phyloP scores from a whole-genome alignment of 2,888 invertebrate genomes.

The Criorhina ranunculi region DNA sequence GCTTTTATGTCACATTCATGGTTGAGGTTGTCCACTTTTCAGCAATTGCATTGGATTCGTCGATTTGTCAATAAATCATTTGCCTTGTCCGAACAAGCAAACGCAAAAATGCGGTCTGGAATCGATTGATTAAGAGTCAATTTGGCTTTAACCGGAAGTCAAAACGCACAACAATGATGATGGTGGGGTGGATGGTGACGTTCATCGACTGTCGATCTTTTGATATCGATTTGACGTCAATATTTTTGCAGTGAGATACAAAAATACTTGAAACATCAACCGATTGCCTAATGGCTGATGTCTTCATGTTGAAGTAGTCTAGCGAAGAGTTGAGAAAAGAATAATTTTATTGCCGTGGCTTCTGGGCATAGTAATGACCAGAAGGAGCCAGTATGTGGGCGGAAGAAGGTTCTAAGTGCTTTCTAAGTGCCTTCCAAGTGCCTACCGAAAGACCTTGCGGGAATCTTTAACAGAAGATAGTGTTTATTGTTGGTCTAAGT shows the following conservation, averaged over 20 bases:
- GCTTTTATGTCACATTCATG: conserved; percentile 49
- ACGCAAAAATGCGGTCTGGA: background rate
- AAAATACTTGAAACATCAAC: background rate
- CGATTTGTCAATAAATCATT: conserved; percentile 10
- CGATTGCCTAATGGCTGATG: background rate
- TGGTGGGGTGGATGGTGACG: conserved; percentile 6
- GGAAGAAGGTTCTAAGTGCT: conserved; percentile 21
- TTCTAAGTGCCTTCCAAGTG: background rate
- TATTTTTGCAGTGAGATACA: conserved; percentile 19
- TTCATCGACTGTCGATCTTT: background rate
- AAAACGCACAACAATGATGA: background rate
- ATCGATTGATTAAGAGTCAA: conserved; percentile 12
- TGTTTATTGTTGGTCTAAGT: conserved; percentile 20
- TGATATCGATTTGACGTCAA: conserved; percentile 9
- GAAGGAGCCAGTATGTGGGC: conserved; percentile 11
- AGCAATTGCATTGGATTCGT: conserved; percentile 15
- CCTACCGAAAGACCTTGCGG: conserved; percentile 26
- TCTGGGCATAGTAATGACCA: conserved; percentile 11
- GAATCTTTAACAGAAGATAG: conserved; percentile 18
- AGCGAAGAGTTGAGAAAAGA: conserved; percentile 1
- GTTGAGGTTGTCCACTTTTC: conserved; percentile 59
- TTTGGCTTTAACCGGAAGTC: conserved; percentile 27
- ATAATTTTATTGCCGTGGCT: conserved; percentile 34
- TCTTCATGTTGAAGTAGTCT: background rate
- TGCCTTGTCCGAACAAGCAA: background rate